phyloP scores from a whole-genome alignment of 2,113 vertebrate genomes.

The Sorex fumeus region DNA sequence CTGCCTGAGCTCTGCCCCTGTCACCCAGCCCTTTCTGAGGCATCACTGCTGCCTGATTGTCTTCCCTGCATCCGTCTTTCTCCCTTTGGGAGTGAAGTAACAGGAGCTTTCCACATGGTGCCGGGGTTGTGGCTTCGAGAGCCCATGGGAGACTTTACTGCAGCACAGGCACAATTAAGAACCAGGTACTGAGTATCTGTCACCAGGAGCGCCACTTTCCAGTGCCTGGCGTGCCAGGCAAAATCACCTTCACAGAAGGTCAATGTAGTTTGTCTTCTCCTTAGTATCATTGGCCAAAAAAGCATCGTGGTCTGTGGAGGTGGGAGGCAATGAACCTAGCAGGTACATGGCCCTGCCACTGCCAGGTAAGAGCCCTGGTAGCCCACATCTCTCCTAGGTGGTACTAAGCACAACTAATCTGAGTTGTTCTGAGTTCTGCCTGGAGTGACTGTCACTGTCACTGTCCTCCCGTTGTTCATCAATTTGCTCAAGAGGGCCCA shows the following conservation, averaged over 20 bases:
- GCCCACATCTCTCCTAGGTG: too few relatives aligned
- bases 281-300: background rate
- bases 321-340: too few relatives aligned
- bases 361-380: too few relatives aligned
- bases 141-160: background rate
- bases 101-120: background rate
- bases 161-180: background rate
- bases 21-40: background rate
- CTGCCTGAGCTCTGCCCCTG: background rate
- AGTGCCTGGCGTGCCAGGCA: background rate
- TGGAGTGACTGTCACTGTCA: too few relatives aligned
- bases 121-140: background rate
- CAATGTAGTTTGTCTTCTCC: background rate
- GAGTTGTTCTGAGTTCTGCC: too few relatives aligned
- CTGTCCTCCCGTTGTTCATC: too few relatives aligned
- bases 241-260: background rate
- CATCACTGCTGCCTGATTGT: background rate
- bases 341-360: too few relatives aligned
- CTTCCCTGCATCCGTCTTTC: background rate
- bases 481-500: too few relatives aligned
- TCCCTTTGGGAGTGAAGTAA: background rate
- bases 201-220: background rate
- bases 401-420: too few relatives aligned
- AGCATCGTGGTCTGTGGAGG: too few relatives aligned
- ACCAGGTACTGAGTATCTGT: background rate